Conservation (phyloP, 2,797 vertebrate species). For the Varecia variegata region DNA sequence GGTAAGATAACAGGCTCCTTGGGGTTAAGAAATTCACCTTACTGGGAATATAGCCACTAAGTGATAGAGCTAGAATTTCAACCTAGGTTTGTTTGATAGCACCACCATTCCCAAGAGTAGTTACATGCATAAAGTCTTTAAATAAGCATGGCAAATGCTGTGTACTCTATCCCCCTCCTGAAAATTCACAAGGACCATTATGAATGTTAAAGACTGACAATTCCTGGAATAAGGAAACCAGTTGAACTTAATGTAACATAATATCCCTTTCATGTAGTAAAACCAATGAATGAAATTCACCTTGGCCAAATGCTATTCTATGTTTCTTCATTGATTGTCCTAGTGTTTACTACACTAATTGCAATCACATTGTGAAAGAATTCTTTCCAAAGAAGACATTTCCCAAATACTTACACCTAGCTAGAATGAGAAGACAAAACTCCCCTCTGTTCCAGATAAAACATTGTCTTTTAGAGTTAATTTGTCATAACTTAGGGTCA, state of each 20-base stretch:
- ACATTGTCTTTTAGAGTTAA: slow-evolving; percentile 45
- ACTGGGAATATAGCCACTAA: not conserved
- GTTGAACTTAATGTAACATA: not conserved
- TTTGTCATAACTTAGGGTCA: slow-evolving; percentile 18
- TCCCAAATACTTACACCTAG: not conserved
- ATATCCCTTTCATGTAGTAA: not conserved
- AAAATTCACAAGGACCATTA: not conserved
- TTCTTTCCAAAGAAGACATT: slow-evolving; percentile 18
- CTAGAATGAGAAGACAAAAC: not conserved
- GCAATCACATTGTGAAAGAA: not conserved
- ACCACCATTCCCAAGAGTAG: not conserved
- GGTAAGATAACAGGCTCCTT: not conserved
- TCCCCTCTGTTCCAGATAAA: not conserved
- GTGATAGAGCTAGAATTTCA: not conserved
- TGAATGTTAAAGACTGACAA: not conserved
- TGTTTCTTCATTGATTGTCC: not conserved
- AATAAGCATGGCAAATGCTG: not conserved
- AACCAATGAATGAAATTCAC: not conserved
- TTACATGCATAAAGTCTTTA: not conserved
- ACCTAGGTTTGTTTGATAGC: not conserved
- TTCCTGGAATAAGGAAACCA: not conserved
- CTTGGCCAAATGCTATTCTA: not conserved
- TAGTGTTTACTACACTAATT: not conserved
- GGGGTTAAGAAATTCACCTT: not conserved
- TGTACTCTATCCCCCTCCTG: not conserved